Evolutionary conservation across 2,113 vertebrate genomes (phyloP), one percentile per base, ranked within the genome.

Genomic region (Glaucomys volans): DNA sequence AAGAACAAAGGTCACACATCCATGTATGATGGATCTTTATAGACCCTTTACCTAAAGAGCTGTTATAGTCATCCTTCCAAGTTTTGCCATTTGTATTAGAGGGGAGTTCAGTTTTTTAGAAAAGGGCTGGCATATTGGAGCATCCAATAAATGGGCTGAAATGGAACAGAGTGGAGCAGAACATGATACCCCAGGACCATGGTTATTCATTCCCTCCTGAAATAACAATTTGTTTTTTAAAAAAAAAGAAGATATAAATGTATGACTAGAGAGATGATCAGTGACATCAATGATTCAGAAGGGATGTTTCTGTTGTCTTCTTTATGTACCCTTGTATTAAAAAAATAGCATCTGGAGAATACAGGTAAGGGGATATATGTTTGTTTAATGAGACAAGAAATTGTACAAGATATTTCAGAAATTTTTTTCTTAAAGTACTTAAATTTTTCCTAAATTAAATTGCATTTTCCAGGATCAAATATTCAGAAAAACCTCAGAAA

Each of bases 161-260:
- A 85, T 14, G 47, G 32, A 85, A 20, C 40, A 91, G 30, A 76
- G 14, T 54, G 50, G 20, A 67, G 30, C 35, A 96, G 44, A 77
- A 30, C 24, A 13, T n/a, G 0, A 9, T 20, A 66, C 44, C 62
- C 9, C 2, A 69, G 9, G 16, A 66, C 18, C 22, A 20, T 24
- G 50, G 44, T 40, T 24, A 82, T 59, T 37, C 93, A 24, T 86
- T 95, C 69, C 37, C 9, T 81, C 62, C 82, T 82, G 42, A 71
- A 91, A 74, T 69, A 66, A 24, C 35, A 81, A 77, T 86, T 93
- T 89, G 40, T 77, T 86, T 77, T 86, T 67, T 71, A 12, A 90
- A 93, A 40, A 35, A 91, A 62, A 84, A 85, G 17, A 16, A 67
- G 30, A 77, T 71, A 88, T 42, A 35, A 76, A 72, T 47, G 1